These are phyloP conservation scores for Caenorhabditis imperialis DNA, from an alignment of 2,888 invertebrate species.

Conservation along the genomic window DNA sequence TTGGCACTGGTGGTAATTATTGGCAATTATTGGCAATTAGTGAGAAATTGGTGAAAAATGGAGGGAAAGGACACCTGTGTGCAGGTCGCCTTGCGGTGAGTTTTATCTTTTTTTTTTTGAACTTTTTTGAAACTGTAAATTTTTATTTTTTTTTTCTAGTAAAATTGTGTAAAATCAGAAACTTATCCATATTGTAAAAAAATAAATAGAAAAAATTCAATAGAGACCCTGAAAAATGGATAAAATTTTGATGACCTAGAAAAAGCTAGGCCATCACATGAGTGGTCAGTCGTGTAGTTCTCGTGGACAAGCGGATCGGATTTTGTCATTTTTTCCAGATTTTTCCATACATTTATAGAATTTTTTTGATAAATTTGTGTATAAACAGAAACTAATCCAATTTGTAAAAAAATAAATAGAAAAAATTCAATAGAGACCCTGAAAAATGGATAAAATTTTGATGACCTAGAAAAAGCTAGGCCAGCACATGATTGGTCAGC, in stretches of 20 bases:
- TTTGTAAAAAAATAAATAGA: no score
- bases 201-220: conserved; percentile 1
- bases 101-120: neutral
- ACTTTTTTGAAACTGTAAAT: neutral
- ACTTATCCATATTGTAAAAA: neutral
- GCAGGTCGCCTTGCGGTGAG: conserved; percentile 51
- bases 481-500: no score
- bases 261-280: no score
- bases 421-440: no score
- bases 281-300: no score
- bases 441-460: neutral
- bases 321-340: neutral
- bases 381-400: no score
- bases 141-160: neutral
- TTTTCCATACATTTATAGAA: neutral
- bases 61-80: conserved; percentile 49
- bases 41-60: conserved; percentile 1
- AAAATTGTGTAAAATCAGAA: neutral
- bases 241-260: neutral
- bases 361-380: no score
- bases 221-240: no score
- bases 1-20: no score
- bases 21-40: conserved; percentile 18
- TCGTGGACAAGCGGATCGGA: neutral
- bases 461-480: neutral